These are phyloP conservation scores for Blastobasis adustella DNA, from an alignment of 2,888 invertebrate genomes.

Conservation along the genomic window DNA sequence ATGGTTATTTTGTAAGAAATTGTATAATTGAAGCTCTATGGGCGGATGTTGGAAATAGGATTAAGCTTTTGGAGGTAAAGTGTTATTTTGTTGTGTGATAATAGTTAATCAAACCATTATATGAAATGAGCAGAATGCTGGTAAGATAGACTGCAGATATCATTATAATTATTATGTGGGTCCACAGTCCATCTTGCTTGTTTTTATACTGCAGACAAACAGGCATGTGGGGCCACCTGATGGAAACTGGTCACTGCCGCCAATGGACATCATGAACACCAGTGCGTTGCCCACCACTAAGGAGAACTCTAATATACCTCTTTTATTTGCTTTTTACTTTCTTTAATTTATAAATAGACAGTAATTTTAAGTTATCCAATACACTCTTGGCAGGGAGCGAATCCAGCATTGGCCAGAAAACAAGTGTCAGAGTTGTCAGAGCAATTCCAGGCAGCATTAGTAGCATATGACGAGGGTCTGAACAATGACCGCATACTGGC, in stretches of 20 bases:
- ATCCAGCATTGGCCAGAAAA: constrained; percentile 74
- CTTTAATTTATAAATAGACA: not conserved
- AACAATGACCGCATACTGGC: constrained; percentile 85
- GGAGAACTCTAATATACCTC: no score
- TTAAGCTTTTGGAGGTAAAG: constrained; percentile 81
- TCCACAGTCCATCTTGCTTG: no score
- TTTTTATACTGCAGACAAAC: no score
- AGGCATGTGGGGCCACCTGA: no score
- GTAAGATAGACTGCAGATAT: no score
- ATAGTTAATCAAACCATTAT: no score
- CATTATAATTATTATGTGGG: no score
- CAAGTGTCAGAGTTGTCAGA: constrained; percentile 81
- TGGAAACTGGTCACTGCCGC: no score
- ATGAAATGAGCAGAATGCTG: no score
- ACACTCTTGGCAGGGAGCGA: constrained; percentile 68
- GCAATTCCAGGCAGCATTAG: constrained; percentile 88
- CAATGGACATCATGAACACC: no score
- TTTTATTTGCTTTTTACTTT: no score
- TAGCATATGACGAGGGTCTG: constrained; percentile 92
- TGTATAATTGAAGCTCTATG: constrained; percentile 87
- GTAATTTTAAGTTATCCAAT: constrained; percentile 5
- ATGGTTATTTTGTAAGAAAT: constrained; percentile 83
- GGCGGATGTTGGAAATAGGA: constrained; percentile 84
- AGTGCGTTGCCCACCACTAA: no score
- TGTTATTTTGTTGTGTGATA: not conserved